Percentiles rank a stretch among this genome's conserved stretches.
These are phyloP conservation scores for Gnathonemus longibarbis DNA, from an alignment of 2,113 vertebrate genomes.

Conservation along the genomic window DNA sequence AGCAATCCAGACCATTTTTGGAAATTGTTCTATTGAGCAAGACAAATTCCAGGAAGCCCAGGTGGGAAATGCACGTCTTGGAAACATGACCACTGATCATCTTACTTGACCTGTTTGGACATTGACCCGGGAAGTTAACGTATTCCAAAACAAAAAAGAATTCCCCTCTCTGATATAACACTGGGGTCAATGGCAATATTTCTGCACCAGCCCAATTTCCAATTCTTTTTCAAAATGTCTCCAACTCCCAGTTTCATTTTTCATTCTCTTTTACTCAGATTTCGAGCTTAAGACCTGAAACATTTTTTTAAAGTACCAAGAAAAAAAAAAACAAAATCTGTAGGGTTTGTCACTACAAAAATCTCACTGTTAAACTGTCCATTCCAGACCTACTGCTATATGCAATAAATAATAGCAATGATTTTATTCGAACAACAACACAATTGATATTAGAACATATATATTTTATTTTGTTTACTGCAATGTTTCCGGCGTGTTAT, in stretches of 20 bases:
- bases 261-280: conserved; percentile 32
- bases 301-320: neutral
- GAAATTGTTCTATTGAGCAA: neutral
- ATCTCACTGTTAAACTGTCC: neutral
- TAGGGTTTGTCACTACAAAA: neutral
- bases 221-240: conserved; percentile 38
- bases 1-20: neutral
- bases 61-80: neutral
- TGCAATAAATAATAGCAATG: neutral
- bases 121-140: neutral
- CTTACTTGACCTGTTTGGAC: neutral
- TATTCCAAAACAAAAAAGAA: conserved; percentile 5
- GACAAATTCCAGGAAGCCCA: neutral
- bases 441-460: neutral
- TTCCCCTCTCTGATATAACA: neutral
- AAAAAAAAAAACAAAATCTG: neutral
- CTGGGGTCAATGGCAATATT: conserved; percentile 18
- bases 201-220: conserved; percentile 25
- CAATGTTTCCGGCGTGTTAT: neutral
- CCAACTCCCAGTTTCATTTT: conserved; percentile 32
- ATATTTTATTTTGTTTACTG: neutral
- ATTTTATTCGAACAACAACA: neutral
- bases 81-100: neutral
- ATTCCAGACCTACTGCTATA: neutral
- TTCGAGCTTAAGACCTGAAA: conserved; percentile 7